Conservation (phyloP, 2,113 vertebrate genomes). For the Acanthochromis polyacanthus region DNA sequence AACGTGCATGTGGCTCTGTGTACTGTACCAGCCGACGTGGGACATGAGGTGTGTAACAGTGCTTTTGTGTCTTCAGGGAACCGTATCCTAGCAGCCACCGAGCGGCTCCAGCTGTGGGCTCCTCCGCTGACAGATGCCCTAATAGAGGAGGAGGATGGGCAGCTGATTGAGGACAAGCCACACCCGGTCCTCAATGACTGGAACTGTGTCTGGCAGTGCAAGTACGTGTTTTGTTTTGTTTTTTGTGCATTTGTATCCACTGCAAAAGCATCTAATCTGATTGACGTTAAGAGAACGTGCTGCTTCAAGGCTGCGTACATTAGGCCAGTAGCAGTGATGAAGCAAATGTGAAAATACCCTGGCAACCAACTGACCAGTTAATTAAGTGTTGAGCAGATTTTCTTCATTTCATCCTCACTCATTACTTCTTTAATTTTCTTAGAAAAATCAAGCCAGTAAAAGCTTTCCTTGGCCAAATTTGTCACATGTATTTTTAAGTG, state of each 20-base stretch:
- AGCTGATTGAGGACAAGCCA: constrained; percentile 87
- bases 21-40: constrained; percentile 32
- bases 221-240: constrained; percentile 81
- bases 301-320: not conserved
- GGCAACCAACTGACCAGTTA: not conserved
- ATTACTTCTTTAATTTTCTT: not conserved
- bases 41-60: constrained; percentile 53
- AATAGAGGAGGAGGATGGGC: constrained; percentile 91
- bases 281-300: not conserved
- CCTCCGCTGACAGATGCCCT: constrained; percentile 90
- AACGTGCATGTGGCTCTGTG: constrained; percentile 36
- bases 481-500: not conserved
- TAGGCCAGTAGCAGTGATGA: not conserved
- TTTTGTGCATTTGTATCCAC: constrained; percentile 22
- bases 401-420: not conserved
- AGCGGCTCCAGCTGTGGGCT: constrained; percentile 95
- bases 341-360: not conserved
- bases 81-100: constrained; percentile 95
- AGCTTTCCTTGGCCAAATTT: not conserved
- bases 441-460: constrained; percentile 4
- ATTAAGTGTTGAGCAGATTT: not conserved
- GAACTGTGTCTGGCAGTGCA: constrained; percentile 99
- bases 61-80: constrained; percentile 87
- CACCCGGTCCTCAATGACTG: constrained; percentile 93
- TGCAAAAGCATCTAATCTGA: not conserved